Base-by-base conservation (phyloP, 1,140 invertebrate species). In the Heliconius hermathena region DNA sequence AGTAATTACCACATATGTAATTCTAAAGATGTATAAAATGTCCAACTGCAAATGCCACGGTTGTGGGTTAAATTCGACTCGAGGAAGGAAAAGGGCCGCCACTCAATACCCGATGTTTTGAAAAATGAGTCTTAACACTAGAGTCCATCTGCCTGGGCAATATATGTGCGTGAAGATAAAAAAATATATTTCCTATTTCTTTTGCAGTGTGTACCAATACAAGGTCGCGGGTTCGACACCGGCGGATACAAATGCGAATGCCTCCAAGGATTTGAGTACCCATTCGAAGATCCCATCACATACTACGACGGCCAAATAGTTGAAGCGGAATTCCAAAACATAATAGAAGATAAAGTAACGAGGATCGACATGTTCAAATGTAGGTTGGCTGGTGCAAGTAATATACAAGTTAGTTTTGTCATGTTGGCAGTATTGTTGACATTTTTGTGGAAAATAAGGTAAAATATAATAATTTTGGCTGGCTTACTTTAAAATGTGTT, bases 231-330 rank as follows among this genome's bases (percentile, higher is more conserved):
- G 71, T 99, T 98, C 91, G 97, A 98, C 82, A 96, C 97, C 18
- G 99, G 99, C 74, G 98, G 98, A n/a, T 99, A 99, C 95, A 99
- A 99, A 95, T 99, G 99, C 93, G 98, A 99, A 91, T 99, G 99
- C 90, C 96, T 98, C 75, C 99, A 99, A 95, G 99, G 99, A 36
- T 99, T 97, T 89, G 99, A 99, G 91, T 99, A 99, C 95, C 98
- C 99, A 1, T 99, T 98, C 91, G 98, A 99, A 94, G 98, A 99
- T 94, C 95, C 96, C 6, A 99, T 98, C 86, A 99, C 97, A 5
- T 99, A 99, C 92, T 99, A 98, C 90, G 99, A 99, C 93, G 99
- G 99, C 0, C 99, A 99, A 95, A 95, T 99, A 26, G 97, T 99
- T 52, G 99, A 99, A 94, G 97, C 98, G 1, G 99, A 99, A 94